Conservation (phyloP, 2,888 invertebrate genomes). For the Lycophotia porphyrea region DNA sequence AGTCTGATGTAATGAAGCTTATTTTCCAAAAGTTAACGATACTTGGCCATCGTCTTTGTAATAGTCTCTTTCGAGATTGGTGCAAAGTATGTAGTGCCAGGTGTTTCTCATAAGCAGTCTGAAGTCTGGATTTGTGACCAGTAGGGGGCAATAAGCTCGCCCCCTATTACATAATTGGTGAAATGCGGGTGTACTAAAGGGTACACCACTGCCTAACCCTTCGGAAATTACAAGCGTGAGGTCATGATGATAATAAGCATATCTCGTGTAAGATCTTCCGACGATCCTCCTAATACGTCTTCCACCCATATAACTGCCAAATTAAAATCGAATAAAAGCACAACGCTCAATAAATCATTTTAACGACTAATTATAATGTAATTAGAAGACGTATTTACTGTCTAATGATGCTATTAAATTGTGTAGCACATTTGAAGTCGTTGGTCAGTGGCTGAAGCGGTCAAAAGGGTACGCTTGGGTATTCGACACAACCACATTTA, state of each 20-base stretch:
- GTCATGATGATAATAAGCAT: background rate
- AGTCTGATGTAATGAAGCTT: background rate
- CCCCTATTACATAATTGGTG: background rate
- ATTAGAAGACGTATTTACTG: constrained; percentile 22
- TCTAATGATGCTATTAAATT: constrained; percentile 46
- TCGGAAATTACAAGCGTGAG: background rate
- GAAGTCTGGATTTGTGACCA: background rate
- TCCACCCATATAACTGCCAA: background rate
- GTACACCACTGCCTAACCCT: background rate
- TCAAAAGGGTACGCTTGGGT: constrained; percentile 7
- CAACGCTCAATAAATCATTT: constrained; percentile 40
- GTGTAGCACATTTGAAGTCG: constrained; percentile 8
- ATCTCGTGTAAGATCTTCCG: constrained; percentile 4
- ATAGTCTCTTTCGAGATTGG: background rate
- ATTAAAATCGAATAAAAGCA: constrained; percentile 26
- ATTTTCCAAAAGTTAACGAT: background rate
- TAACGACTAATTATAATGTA: constrained; percentile 57
- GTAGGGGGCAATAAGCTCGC: background rate
- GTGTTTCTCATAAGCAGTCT: background rate
- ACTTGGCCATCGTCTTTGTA: background rate
- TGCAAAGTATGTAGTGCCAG: background rate
- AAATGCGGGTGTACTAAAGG: background rate
- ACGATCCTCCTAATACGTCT: background rate
- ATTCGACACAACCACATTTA: background rate
- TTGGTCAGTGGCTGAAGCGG: background rate